A percentile compares a stretch with the other conserved stretches of the same genome.
These are phyloP conservation scores for Coleophora deauratella DNA, from an alignment of 2,888 invertebrate genomes.

Conservation along the genomic window DNA sequence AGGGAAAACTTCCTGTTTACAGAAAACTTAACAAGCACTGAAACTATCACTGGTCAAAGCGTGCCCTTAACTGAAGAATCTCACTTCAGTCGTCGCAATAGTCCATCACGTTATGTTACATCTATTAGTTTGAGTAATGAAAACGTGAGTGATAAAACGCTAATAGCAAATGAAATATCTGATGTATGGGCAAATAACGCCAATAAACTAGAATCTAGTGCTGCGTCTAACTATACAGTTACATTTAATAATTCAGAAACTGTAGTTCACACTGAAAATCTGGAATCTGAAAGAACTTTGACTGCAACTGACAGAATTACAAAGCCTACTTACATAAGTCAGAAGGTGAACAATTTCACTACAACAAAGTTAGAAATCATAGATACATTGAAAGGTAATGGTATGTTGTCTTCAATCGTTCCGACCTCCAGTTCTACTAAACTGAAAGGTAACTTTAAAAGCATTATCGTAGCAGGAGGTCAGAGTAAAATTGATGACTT, in stretches of 20 bases:
- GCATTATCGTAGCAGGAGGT: conserved; percentile 21
- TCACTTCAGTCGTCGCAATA: too few species aligned
- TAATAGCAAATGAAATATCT: conserved; percentile 16
- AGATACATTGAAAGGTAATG: conserved; percentile 31
- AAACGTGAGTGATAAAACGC: conserved; percentile 23
- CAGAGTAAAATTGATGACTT: neutral
- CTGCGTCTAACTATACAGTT: conserved; percentile 22
- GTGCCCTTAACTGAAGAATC: too few species aligned
- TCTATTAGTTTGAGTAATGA: conserved; percentile 12
- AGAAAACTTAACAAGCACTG: conserved; percentile 21
- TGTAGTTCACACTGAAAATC: conserved; percentile 10
- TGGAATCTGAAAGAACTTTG: neutral
- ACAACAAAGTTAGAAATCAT: conserved; percentile 18
- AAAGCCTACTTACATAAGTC: neutral
- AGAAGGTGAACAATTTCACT: neutral
- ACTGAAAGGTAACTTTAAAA: conserved; percentile 14
- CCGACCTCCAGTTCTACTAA: conserved; percentile 24
- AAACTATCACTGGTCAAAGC: conserved; percentile 11
- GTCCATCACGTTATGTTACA: too few species aligned
- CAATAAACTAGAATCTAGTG: conserved; percentile 21
- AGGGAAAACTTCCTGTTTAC: conserved; percentile 15
- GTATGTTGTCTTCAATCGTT: conserved; percentile 26
- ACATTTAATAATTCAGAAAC: conserved; percentile 18
- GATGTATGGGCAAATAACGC: conserved; percentile 12
- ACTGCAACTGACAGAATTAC: too few species aligned